phyloP scores from a whole-genome alignment of 2,113 vertebrate species.

The Rhinichthys klamathensis region DNA sequence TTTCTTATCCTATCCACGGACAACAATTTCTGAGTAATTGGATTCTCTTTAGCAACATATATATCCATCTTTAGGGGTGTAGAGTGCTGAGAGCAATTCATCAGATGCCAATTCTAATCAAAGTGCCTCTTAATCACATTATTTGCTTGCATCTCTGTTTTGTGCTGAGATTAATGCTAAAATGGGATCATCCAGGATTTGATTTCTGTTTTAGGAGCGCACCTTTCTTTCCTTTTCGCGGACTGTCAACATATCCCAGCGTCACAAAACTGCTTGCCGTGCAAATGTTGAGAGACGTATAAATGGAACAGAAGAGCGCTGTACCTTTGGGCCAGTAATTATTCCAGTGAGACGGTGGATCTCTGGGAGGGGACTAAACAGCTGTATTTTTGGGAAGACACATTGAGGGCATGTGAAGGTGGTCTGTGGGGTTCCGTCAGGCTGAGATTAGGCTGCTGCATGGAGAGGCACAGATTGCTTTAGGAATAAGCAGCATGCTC shows the following conservation, averaged over 20 bases:
- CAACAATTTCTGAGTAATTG: slow-evolving; percentile 50
- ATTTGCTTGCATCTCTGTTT: slow-evolving; percentile 56
- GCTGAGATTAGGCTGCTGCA: slow-evolving; percentile 21
- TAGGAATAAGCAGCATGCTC: slow-evolving; percentile 16
- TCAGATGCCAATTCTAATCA: slow-evolving; percentile 60
- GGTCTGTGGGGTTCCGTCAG: slow-evolving; percentile 25
- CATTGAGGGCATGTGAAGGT: slow-evolving; percentile 27
- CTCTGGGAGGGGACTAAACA: slow-evolving; percentile 2
- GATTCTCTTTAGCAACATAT: slow-evolving; percentile 44
- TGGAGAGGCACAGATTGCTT: slow-evolving; percentile 10
- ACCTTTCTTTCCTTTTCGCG: slow-evolving; percentile 41
- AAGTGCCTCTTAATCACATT: slow-evolving; percentile 60
- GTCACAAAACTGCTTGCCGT: slow-evolving; percentile 41
- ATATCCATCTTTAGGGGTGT: slow-evolving; percentile 50
- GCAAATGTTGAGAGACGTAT: slow-evolving; percentile 38
- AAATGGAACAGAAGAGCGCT: slow-evolving; percentile 12
- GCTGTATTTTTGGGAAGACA: slow-evolving; percentile 24
- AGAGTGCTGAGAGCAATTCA: slow-evolving; percentile 50
- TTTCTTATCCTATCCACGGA: slow-evolving; percentile 27
- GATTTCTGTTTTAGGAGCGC: slow-evolving; percentile 51
- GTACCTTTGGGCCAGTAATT: slow-evolving; percentile 38
- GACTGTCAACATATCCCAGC: slow-evolving; percentile 50
- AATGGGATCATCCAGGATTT: slow-evolving; percentile 61
- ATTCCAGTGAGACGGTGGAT: slow-evolving; percentile 9
- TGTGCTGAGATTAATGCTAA: slow-evolving; percentile 58